Conservation (phyloP, 2,113 vertebrate species). For the Sprattus sprattus region DNA sequence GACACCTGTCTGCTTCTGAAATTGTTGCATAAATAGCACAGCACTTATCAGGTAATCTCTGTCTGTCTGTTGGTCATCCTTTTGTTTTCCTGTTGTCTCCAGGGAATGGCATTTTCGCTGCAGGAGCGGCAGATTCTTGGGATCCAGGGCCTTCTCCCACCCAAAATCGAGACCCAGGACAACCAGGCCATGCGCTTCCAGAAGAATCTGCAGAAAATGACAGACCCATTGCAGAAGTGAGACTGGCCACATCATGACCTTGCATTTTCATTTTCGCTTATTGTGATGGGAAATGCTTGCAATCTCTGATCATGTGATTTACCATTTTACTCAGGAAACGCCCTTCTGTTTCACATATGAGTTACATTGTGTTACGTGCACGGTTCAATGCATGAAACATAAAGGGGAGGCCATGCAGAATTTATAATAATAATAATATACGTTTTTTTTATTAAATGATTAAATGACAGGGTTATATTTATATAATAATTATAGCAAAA, state of each 20-base stretch:
- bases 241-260: constrained; percentile 21
- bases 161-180: constrained; percentile 95
- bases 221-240: constrained; percentile 89
- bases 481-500: too few species aligned
- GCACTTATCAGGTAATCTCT: background rate
- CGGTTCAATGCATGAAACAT: too few species aligned
- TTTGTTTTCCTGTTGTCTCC: constrained; percentile 33
- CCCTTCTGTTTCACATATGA: background rate
- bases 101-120: constrained; percentile 97
- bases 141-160: constrained; percentile 90
- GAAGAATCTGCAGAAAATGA: constrained; percentile 88
- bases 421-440: too few species aligned
- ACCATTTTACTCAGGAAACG: background rate
- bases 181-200: constrained; percentile 93
- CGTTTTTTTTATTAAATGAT: too few species aligned
- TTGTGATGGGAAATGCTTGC: background rate
- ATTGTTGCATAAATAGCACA: background rate
- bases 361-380: too few species aligned
- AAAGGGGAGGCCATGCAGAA: too few species aligned
- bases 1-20: background rate
- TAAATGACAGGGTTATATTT: too few species aligned
- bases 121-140: constrained; percentile 91
- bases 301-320: background rate
- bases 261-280: background rate
- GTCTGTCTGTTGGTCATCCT: constrained; percentile 15